Conservation (phyloP, 2,888 invertebrate species). For the Eupsilia transversa region DNA sequence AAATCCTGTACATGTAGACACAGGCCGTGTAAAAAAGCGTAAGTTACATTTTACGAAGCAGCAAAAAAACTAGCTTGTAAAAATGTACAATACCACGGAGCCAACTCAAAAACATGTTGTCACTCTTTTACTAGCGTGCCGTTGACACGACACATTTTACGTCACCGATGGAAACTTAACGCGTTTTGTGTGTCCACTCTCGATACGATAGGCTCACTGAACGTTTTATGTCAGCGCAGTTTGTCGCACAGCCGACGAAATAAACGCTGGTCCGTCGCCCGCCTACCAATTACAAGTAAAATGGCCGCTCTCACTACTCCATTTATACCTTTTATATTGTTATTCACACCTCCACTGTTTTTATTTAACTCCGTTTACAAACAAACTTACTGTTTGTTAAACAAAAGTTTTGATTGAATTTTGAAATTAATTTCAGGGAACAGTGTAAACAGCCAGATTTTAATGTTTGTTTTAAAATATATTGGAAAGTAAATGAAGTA, state of each 20-base stretch:
- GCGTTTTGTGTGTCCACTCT: constrained; percentile 45
- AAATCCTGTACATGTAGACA: too few species aligned
- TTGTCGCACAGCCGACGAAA: constrained; percentile 45
- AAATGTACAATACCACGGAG: background rate
- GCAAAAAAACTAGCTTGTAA: too few species aligned
- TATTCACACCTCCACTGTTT: constrained; percentile 51
- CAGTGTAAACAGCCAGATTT: constrained; percentile 34
- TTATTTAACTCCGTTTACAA: constrained; percentile 35
- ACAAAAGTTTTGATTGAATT: constrained; percentile 56
- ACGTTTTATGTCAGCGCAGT: constrained; percentile 56
- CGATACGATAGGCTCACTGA: constrained; percentile 41
- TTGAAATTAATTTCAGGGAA: constrained; percentile 52
- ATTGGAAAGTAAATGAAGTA: constrained; percentile 35
- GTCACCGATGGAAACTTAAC: constrained; percentile 51
- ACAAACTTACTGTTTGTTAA: constrained; percentile 43
- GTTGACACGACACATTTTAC: constrained; percentile 28
- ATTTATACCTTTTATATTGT: constrained; percentile 44
- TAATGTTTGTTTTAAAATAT: constrained; percentile 37
- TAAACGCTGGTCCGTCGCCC: constrained; percentile 44
- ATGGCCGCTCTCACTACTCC: constrained; percentile 20
- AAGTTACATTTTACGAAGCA: too few species aligned
- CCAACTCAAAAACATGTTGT: background rate
- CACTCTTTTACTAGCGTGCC: constrained; percentile 28
- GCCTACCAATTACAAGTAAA: constrained; percentile 38
- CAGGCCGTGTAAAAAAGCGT: too few species aligned